Conservation (phyloP, 2,797 vertebrate species). For the Trachops cirrhosus region DNA sequence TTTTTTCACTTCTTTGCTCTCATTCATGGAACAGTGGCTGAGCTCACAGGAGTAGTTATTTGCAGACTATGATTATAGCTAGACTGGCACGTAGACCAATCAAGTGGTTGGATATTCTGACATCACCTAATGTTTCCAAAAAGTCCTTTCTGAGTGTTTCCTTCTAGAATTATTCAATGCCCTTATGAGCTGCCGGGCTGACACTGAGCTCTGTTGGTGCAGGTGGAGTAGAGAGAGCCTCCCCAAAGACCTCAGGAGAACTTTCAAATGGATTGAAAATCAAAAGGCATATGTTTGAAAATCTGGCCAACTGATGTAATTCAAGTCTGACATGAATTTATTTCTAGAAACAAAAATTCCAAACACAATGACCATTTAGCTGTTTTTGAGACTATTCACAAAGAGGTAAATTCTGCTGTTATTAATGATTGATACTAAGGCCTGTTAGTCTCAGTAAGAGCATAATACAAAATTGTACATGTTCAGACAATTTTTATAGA, state of each 20-base stretch:
- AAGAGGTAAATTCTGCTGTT: not conserved
- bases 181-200: not conserved
- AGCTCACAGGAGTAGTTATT: not conserved
- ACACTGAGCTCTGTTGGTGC: not conserved
- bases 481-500: conserved; percentile 2
- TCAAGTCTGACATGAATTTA: not conserved
- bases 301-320: not conserved
- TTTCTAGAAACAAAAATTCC: not conserved
- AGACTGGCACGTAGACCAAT: not conserved
- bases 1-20: not conserved
- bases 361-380: not conserved
- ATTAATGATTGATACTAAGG: not conserved
- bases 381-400: not conserved
- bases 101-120: not conserved
- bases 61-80: not conserved
- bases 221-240: not conserved
- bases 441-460: not conserved
- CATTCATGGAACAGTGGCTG: not conserved
- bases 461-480: not conserved
- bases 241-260: not conserved
- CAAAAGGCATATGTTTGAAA: conserved; percentile 15
- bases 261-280: not conserved
- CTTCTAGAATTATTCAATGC: not conserved
- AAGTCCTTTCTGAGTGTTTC: not conserved
- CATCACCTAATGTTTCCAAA: not conserved